Conservation (phyloP, 2,888 invertebrate species). For the Eupithecia insigniata region DNA sequence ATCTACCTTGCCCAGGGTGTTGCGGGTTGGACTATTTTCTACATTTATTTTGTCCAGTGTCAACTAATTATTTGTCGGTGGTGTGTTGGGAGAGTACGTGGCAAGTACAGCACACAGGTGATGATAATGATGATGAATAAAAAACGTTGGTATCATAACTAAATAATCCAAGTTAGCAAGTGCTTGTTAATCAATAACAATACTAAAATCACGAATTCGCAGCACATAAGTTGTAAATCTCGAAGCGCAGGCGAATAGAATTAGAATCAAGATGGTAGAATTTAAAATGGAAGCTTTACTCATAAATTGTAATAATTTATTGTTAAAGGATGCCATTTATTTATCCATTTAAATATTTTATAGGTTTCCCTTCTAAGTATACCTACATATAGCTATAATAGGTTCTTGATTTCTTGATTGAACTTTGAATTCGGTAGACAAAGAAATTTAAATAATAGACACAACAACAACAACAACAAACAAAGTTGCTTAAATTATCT, state of each 20-base stretch:
- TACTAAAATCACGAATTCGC: conserved; percentile 58
- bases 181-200: conserved; percentile 37
- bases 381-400: too few relatives aligned
- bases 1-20: too few relatives aligned
- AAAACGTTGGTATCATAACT: not conserved
- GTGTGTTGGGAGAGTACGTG: not conserved
- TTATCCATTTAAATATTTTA: not conserved
- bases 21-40: too few relatives aligned
- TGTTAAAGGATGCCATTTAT: not conserved
- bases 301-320: conserved; percentile 48
- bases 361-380: not conserved
- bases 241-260: conserved; percentile 27
- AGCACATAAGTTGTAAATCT: conserved; percentile 53
- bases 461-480: conserved; percentile 17
- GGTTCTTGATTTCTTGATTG: not conserved
- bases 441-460: not conserved
- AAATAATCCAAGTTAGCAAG: conserved; percentile 1
- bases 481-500: conserved; percentile 28
- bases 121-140: not conserved
- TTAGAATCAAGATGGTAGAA: conserved; percentile 28
- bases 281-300: conserved; percentile 13
- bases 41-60: too few relatives aligned
- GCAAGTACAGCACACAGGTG: not conserved
- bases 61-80: not conserved
- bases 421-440: not conserved